These are phyloP conservation scores for Salmo trutta DNA, from an alignment of 2,797 vertebrate species.

Conservation along the genomic window DNA sequence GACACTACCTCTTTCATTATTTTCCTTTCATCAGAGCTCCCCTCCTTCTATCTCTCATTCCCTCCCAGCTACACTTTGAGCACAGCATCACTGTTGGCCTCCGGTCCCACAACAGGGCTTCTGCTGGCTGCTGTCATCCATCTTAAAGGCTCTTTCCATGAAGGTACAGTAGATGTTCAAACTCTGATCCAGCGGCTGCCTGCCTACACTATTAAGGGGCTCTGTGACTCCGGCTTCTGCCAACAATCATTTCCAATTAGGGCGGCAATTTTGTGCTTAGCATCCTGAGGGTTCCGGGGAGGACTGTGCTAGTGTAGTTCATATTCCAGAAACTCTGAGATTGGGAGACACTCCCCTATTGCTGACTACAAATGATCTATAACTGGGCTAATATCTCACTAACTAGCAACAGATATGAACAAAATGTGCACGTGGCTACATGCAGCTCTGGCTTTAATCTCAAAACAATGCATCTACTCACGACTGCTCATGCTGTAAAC, in stretches of 20 bases:
- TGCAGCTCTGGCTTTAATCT: no score
- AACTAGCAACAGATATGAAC: no score
- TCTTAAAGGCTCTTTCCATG: constrained; percentile 46
- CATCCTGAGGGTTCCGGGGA: constrained; percentile 41
- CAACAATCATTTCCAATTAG: constrained; percentile 73
- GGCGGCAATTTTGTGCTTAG: constrained; percentile 57
- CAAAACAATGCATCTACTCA: no score
- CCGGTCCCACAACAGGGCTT: constrained; percentile 47
- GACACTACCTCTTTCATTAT: neutral
- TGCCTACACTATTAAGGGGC: constrained; percentile 63
- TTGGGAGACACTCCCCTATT: constrained; percentile 24
- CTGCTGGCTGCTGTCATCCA: constrained; percentile 53
- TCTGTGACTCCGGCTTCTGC: constrained; percentile 62
- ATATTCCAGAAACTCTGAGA: constrained; percentile 52
- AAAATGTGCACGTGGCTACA: neutral
- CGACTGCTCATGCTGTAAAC: no score
- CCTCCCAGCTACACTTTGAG: constrained; percentile 29
- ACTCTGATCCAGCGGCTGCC: constrained; percentile 19
- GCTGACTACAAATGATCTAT: no score
- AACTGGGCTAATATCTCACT: no score
- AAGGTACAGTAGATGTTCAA: constrained; percentile 45
- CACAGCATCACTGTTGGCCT: constrained; percentile 44
- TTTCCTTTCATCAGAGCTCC: constrained; percentile 24
- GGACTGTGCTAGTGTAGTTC: constrained; percentile 38
- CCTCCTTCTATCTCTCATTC: constrained; percentile 1